Conservation (phyloP, 1,140 invertebrate species). For the Lepidotrigona ventralis region DNA sequence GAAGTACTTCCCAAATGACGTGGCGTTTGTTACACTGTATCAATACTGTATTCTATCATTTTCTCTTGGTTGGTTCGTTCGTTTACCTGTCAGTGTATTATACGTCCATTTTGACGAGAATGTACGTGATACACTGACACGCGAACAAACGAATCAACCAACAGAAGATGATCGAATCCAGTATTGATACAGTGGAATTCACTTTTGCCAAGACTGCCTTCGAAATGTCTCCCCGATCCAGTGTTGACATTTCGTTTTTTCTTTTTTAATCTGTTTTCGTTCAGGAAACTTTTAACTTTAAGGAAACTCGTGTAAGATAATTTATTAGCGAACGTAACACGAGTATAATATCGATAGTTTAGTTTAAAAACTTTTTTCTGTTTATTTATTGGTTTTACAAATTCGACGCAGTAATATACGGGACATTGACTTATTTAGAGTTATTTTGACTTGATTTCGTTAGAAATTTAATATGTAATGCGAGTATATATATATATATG, state of each 20-base stretch:
- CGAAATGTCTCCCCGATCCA: neutral
- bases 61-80: neutral
- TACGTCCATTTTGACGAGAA: neutral
- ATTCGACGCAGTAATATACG: neutral
- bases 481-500: neutral
- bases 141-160: neutral
- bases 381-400: neutral
- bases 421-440: neutral
- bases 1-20: neutral
- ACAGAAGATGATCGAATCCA: neutral
- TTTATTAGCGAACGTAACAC: neutral
- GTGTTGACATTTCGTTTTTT: neutral
- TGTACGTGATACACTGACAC: neutral
- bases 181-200: neutral
- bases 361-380: neutral
- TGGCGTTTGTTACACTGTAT: neutral
- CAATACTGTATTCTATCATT: neutral
- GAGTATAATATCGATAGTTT: neutral
- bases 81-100: neutral
- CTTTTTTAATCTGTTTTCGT: neutral
- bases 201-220: neutral
- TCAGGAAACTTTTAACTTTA: neutral
- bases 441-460: neutral
- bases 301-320: neutral
- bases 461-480: neutral